phyloP scores from a whole-genome alignment of 2,888 invertebrate genomes.

The Gibbula magus region DNA sequence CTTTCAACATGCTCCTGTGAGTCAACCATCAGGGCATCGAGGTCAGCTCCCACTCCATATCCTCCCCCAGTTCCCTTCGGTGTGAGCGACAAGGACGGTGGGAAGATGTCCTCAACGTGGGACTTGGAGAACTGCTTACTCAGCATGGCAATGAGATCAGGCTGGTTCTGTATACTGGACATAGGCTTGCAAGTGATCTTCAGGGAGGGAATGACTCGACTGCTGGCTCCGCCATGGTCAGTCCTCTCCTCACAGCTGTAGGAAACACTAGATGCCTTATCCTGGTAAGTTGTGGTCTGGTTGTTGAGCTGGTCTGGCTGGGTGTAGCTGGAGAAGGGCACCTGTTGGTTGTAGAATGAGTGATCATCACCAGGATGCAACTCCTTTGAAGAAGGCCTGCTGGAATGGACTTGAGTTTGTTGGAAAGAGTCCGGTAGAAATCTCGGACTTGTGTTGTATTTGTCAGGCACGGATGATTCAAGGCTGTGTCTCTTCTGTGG shows the following conservation, averaged over 20 bases:
- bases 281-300: neutral
- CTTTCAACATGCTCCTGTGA: conserved; percentile 50
- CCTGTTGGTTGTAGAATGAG: neutral
- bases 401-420: neutral
- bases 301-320: neutral
- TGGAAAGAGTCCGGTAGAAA: neutral
- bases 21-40: conserved; percentile 63
- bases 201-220: neutral
- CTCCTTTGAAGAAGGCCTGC: neutral
- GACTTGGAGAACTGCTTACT: conserved; percentile 65
- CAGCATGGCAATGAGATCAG: conserved; percentile 60
- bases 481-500: conserved; percentile 9
- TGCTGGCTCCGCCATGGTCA: conserved; percentile 3
- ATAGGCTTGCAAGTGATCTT: conserved; percentile 3
- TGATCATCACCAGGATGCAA: neutral
- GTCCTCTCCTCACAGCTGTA: neutral
- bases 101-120: conserved; percentile 62
- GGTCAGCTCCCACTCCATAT: conserved; percentile 71
- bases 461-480: neutral
- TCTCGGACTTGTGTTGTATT: neutral
- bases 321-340: neutral
- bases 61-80: conserved; percentile 73
- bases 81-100: conserved; percentile 69
- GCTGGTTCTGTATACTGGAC: conserved; percentile 22
- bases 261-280: neutral